Conservation (phyloP, 2,888 invertebrate species). For the Urechis unicinctus region DNA sequence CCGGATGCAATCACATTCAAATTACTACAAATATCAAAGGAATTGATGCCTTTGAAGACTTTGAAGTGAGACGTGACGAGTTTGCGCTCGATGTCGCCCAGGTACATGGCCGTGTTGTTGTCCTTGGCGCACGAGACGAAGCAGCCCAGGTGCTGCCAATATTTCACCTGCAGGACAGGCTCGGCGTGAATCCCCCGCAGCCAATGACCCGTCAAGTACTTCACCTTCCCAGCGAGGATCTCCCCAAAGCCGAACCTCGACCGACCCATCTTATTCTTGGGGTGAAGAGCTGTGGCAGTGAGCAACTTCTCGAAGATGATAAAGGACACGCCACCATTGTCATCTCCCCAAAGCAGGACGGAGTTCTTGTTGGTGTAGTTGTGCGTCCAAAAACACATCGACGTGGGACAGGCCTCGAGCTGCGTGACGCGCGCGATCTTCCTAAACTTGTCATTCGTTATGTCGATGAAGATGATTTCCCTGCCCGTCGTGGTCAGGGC, state of each 20-base stretch:
- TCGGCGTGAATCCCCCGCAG: slow-evolving; percentile 58
- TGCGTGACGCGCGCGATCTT: slow-evolving; percentile 56
- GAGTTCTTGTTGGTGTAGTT: slow-evolving; percentile 2
- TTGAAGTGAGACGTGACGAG: slow-evolving; percentile 54
- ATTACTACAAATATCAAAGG: slow-evolving; percentile 44
- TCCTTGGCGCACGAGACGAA: slow-evolving; percentile 67
- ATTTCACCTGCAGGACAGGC: slow-evolving; percentile 62
- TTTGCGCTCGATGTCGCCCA: slow-evolving; percentile 59
- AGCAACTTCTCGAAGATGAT: slow-evolving; percentile 13
- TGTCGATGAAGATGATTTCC: slow-evolving; percentile 68
- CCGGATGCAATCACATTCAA: slow-evolving; percentile 40
- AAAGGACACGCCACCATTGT: slow-evolving; percentile 55
- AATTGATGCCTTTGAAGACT: slow-evolving; percentile 54
- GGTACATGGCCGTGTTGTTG: slow-evolving; percentile 56
- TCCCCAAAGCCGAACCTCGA: slow-evolving; percentile 3
- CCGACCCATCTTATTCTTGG: background rate
- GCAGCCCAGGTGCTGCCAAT: slow-evolving; percentile 62
- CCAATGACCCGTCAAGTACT: slow-evolving; percentile 33
- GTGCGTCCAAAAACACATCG: slow-evolving; percentile 54
- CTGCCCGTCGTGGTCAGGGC: slow-evolving; percentile 72
- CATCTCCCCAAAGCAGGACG: slow-evolving; percentile 65
- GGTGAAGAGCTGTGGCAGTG: slow-evolving; percentile 7
- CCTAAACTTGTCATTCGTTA: slow-evolving; percentile 63
- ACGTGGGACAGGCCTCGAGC: slow-evolving; percentile 58
- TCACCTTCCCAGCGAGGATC: slow-evolving; percentile 1